Evolutionary conservation across 2,888 invertebrate species (phyloP).

Genomic region (Rotaria macrura): DNA sequence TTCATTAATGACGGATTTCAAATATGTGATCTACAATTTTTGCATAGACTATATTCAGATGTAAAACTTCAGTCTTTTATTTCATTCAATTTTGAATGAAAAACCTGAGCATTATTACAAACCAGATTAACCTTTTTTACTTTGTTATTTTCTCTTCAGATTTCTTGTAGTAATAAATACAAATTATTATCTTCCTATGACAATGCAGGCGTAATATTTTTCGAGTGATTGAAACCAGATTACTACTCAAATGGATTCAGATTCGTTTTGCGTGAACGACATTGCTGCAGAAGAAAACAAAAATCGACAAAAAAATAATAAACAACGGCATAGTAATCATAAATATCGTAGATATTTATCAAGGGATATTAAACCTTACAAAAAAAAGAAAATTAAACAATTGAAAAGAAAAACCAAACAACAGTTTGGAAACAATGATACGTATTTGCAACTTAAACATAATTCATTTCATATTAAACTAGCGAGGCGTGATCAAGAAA

Average conservation of each 20-base stretch:
- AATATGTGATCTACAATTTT: too few species aligned
- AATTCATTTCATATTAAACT: background rate
- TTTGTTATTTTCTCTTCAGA: too few species aligned
- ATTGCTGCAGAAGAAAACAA: background rate
- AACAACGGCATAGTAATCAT: background rate
- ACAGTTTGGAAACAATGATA: background rate
- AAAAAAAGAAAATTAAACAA: background rate
- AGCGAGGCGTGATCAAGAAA: background rate
- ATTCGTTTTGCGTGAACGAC: background rate
- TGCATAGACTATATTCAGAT: too few species aligned
- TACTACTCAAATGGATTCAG: background rate
- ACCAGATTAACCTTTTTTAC: too few species aligned
- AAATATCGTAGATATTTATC: background rate
- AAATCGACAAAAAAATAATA: background rate
- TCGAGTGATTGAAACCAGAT: too few species aligned
- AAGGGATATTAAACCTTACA: background rate
- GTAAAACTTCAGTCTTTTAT: too few species aligned
- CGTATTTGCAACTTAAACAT: background rate
- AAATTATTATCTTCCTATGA: background rate
- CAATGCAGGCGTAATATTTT: background rate
- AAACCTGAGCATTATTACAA: too few species aligned
- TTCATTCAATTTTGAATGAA: too few species aligned
- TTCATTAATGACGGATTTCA: too few species aligned
- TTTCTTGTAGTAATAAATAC: too few species aligned
- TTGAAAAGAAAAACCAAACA: background rate